Evolutionary conservation across 2,888 invertebrate genomes (phyloP), one percentile per base, ranked within the genome.

Genomic region (Lymantria monacha): DNA sequence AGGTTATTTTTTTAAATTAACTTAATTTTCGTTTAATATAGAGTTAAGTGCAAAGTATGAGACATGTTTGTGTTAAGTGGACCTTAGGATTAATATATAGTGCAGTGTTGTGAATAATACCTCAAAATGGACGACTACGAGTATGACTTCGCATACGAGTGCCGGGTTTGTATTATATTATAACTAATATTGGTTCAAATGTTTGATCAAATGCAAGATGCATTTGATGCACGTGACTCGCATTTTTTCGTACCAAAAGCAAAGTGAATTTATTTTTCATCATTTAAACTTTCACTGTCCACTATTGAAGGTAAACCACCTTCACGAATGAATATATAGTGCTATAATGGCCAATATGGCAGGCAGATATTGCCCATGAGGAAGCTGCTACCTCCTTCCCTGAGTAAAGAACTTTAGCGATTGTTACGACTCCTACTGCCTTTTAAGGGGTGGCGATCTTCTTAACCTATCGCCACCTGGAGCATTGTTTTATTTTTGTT

Each of bases 61-160:
- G 61, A 51, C 61, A 82, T 83, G 82, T 64, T 56, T 72, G 66
- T 79, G 67, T 55, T 74, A 67, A 74, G 76, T 81, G 78, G 70
- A 71, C 61, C 61, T 59, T 68, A 55, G 66, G 61, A 75, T 76
- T 74, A 72, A 61, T 43, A 66, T 58, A 56, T 69, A 66, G 72
- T 77, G 74, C 79, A 76, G 79, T 76, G 67, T 71, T 73, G 60
- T 52, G 57, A 60, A n/a, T 69, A 55, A 66, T 67, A 76, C 72
- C 60, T 55, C 56, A 72, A 72, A 72, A 84, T 91, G 91, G 90
- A 89, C 66, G 91, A 92, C 59, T 92, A 93, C 80, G 93, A 94
- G 72, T 94, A 94, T 85, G 92, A 94, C 84, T 94, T 94, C 87
- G 92, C 93, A 60, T 94, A 92, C 83, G 94, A 94, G 85, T 93